phyloP scores from a whole-genome alignment of 2,113 vertebrate genomes.

The Cricetomys ansorgei region DNA sequence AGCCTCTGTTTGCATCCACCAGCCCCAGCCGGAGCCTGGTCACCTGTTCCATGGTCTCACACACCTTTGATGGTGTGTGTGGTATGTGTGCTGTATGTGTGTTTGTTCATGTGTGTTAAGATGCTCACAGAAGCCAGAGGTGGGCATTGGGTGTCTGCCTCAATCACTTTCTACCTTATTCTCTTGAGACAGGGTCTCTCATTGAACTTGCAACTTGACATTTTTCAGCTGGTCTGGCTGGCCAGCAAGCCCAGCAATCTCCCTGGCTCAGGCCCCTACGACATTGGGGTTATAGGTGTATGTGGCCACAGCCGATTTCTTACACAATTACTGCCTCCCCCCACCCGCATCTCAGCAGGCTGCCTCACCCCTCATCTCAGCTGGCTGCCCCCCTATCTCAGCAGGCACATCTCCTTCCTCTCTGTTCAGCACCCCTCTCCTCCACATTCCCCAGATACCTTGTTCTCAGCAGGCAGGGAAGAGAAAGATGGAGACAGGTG shows the following conservation, averaged over 20 bases:
- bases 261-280: background rate
- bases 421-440: background rate
- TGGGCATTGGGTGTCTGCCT: background rate
- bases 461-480: background rate
- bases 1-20: background rate
- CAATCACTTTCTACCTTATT: background rate
- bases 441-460: background rate
- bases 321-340: too few species aligned
- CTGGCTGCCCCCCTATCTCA: background rate
- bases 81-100: background rate
- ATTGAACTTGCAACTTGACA: background rate
- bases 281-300: background rate
- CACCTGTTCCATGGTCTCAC: background rate
- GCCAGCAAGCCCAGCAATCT: background rate
- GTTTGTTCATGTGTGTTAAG: background rate
- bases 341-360: background rate
- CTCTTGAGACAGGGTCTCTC: background rate
- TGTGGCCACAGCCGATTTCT: background rate
- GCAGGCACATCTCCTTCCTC: background rate
- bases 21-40: background rate
- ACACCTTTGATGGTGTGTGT: background rate
- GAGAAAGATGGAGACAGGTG: background rate
- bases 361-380: background rate
- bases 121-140: background rate
- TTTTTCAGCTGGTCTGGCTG: background rate